These are phyloP conservation scores for Chrysolina haemoptera DNA, from an alignment of 2,888 invertebrate species.

Conservation along the genomic window DNA sequence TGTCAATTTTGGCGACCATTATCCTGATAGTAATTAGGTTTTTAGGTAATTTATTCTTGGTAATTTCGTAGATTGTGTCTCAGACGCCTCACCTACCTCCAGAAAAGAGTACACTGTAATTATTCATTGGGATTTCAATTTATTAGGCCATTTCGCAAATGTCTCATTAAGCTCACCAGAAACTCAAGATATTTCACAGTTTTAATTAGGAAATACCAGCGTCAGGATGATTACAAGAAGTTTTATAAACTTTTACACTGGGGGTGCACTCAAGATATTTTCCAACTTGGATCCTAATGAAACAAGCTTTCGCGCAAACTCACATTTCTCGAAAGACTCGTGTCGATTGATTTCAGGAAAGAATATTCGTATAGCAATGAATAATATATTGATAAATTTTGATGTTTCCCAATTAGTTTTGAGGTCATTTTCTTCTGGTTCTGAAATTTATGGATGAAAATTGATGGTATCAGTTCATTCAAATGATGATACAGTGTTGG, in stretches of 20 bases:
- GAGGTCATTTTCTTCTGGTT: not conserved
- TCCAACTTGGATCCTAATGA: constrained; percentile 8
- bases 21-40: not conserved
- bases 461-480: not conserved
- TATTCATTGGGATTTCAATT: constrained; percentile 27
- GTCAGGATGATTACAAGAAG: constrained; percentile 17
- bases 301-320: not conserved
- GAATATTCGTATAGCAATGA: not conserved
- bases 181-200: constrained; percentile 23
- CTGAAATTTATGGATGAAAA: no score
- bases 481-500: not conserved
- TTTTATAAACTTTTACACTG: constrained; percentile 28
- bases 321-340: not conserved
- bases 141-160: constrained; percentile 16
- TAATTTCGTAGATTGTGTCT: constrained; percentile 9
- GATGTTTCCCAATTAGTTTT: not conserved
- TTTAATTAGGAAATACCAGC: constrained; percentile 27
- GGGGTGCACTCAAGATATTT: constrained; percentile 18
- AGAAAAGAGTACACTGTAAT: constrained; percentile 13
- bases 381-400: constrained; percentile 8
- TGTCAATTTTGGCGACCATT: not conserved
- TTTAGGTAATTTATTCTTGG: not conserved
- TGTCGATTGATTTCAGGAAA: not conserved
- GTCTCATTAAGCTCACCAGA: constrained; percentile 22
- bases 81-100: not conserved